phyloP scores from a whole-genome alignment of 2,113 vertebrate species.

The Lycocorax pyrrhopterus region DNA sequence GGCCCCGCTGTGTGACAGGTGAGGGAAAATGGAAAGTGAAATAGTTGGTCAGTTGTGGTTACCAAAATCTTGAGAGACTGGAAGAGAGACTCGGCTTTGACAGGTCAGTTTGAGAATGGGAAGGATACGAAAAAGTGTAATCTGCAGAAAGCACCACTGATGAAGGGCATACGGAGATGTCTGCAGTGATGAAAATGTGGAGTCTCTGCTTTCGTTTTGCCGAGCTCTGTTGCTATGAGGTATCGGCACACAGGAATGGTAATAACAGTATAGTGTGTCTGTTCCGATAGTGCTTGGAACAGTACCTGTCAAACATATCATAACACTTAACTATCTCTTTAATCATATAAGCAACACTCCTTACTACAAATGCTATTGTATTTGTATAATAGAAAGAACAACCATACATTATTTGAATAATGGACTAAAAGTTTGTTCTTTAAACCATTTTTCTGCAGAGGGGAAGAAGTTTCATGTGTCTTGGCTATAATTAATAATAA shows the following conservation, averaged over 20 bases:
- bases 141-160: not conserved
- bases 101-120: not conserved
- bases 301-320: conserved; percentile 36
- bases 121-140: not conserved
- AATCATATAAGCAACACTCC: conserved; percentile 6
- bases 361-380: conserved; percentile 22
- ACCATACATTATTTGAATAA: not conserved
- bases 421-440: conserved; percentile 3
- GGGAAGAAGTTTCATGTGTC: not conserved
- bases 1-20: not conserved
- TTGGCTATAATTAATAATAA: conserved; percentile 24
- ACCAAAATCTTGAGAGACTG: not conserved
- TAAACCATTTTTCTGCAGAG: not conserved
- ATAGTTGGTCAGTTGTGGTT: not conserved
- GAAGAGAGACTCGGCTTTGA: not conserved
- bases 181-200: not conserved
- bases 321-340: conserved; percentile 14
- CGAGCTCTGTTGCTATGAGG: not conserved
- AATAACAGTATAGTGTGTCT: conserved; percentile 31
- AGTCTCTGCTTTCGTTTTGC: not conserved
- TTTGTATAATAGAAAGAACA: not conserved
- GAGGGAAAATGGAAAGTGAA: not conserved
- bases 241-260: not conserved
- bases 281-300: not conserved
- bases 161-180: not conserved